Evolutionary conservation across 2,113 vertebrate genomes (phyloP), one percentile per base, ranked within the genome.

Genomic region (Dryoscopus gambensis): DNA sequence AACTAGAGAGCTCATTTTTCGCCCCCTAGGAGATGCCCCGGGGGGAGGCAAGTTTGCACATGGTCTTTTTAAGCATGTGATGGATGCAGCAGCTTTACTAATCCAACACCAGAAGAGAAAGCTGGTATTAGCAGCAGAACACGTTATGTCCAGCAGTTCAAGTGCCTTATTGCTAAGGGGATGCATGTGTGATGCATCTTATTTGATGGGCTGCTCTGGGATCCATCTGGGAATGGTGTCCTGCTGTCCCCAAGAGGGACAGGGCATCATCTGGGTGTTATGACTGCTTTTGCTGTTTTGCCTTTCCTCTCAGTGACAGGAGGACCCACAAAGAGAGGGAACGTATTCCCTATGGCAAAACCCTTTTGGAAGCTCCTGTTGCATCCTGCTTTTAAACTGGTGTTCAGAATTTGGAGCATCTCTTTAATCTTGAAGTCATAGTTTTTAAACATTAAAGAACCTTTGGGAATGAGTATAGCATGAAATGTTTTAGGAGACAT

Each of bases 401-500:
- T 63, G 12, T 87, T 84, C 37, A 73, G 64, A 75, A 87, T 78
- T 67, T 35, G 56, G 18, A 91, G 47, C 2, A 0, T 27, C 23
- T 84, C 65, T 91, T 95, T 94, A 75, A 78, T 78, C 47, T 75
- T 46, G 24, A 84, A 63, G 35, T 44, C 3, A 0, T 53, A 56
- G 53, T 55, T 94, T 92, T 91, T 91, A 89, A 91, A 91, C 52
- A 82, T 89, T 89, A 74, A 94, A 93, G 87, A 89, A 55, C 35
- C 27, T 55, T 67, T 70, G 65, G 64, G 78, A 93, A 55, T 30
- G 42, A 49, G 8, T 22, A 46, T 40, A 75, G 56, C 42, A 12
- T 11, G 27, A 81, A 67, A 81, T 70, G 30, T 46, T 84, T 70
- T 57, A 74, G 69, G 60, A 94, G 73, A 47, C 12, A 3, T 74